Conservation (phyloP, 2,888 invertebrate genomes). For the Notodonta ziczac region DNA sequence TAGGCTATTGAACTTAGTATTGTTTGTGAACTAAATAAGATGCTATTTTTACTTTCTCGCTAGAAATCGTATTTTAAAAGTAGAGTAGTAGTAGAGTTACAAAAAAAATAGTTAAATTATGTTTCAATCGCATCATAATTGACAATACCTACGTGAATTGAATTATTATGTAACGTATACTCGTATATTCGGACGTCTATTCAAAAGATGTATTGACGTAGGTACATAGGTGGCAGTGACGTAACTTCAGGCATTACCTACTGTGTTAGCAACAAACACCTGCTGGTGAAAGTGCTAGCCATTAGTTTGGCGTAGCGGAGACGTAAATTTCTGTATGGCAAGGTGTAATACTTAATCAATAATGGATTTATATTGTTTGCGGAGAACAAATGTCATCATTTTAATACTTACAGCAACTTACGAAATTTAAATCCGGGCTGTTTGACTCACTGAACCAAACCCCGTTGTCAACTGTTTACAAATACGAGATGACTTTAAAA, state of each 20-base stretch:
- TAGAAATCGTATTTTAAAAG: no score
- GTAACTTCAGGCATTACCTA: conserved; percentile 56
- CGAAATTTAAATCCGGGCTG: neutral
- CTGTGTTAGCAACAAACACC: conserved; percentile 49
- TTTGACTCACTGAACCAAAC: neutral
- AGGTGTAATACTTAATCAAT: neutral
- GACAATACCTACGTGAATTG: neutral
- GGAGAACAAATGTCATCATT: no score
- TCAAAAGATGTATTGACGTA: conserved; percentile 9
- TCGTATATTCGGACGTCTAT: conserved; percentile 26
- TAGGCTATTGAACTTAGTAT: neutral
- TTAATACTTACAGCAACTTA: no score
- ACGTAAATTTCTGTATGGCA: neutral
- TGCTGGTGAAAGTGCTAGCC: conserved; percentile 60
- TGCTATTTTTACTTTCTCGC: neutral
- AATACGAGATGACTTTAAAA: neutral
- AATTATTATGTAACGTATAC: neutral
- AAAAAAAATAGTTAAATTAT: no score
- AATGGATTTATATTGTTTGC: no score
- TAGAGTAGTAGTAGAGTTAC: no score
- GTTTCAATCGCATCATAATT: no score
- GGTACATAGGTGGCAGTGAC: conserved; percentile 42
- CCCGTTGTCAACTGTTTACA: neutral
- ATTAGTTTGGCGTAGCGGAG: neutral
- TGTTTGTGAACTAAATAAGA: neutral